Evolutionary conservation across 2,113 vertebrate genomes (phyloP).

Genomic region (Carlito syrichta): DNA sequence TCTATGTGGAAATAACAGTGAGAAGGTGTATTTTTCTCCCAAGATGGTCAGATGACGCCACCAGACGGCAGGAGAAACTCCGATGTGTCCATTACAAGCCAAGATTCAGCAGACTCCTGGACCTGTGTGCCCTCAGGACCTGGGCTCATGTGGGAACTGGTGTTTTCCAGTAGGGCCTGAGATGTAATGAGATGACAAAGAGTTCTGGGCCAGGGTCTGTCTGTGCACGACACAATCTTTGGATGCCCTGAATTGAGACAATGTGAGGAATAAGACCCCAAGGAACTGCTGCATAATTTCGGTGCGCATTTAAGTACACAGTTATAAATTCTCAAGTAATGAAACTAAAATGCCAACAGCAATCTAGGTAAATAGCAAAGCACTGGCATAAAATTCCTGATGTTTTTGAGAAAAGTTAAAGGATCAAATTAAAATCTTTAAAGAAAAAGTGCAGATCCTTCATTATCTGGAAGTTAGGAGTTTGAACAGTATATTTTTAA

Average conservation of each 20-base stretch:
- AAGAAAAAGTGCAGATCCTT: neutral
- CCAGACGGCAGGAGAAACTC: neutral
- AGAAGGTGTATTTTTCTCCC: neutral
- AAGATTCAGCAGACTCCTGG: neutral
- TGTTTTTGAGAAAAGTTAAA: neutral
- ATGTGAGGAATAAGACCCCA: no score
- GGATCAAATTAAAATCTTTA: neutral
- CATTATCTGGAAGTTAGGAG: no score
- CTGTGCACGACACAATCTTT: neutral
- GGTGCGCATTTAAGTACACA: neutral
- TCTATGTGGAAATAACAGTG: neutral
- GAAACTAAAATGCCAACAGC: neutral
- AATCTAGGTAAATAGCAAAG: neutral
- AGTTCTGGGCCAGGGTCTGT: fast-evolving
- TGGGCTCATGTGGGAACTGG: no score
- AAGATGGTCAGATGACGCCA: neutral
- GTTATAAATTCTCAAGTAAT: neutral
- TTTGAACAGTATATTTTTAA: neutral
- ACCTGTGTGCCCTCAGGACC: neutral
- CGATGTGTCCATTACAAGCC: fast-evolving
- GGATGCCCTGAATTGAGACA: no score
- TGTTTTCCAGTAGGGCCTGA: neutral
- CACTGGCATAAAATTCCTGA: neutral
- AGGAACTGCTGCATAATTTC: neutral
- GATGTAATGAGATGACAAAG: neutral